These are phyloP conservation scores for Riparia riparia DNA, from an alignment of 2,113 vertebrate genomes.

Conservation along the genomic window DNA sequence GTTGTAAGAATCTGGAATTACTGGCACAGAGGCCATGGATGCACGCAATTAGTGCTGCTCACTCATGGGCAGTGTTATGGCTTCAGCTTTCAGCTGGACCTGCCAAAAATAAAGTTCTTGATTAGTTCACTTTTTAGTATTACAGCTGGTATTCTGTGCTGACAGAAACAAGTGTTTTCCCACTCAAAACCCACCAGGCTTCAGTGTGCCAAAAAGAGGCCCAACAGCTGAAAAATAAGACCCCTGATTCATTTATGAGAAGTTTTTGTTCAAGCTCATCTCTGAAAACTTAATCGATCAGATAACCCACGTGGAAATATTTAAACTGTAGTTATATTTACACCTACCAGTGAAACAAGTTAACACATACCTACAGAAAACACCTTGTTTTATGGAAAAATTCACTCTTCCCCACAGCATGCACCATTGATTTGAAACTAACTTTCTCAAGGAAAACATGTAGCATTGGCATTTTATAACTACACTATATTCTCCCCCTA, in stretches of 20 bases:
- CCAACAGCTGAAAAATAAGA: neutral
- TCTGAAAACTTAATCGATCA: neutral
- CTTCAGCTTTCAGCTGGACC: neutral
- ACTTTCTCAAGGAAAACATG: neutral
- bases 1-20: constrained; percentile 84
- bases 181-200: neutral
- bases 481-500: neutral
- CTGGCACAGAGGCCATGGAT: constrained; percentile 79
- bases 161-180: neutral
- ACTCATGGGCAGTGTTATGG: neutral
- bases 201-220: neutral
- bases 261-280: neutral
- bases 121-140: neutral
- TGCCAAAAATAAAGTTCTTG: neutral
- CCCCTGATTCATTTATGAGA: fast-evolving
- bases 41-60: neutral
- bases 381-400: neutral
- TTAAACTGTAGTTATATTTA: neutral
- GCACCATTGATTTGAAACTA: neutral
- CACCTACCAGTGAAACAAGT: neutral
- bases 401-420: fast-evolving
- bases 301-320: neutral
- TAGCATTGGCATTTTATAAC: neutral
- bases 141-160: neutral
- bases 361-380: fast-evolving